These are phyloP conservation scores for Chroicocephalus ridibundus DNA, from an alignment of 2,113 vertebrate genomes.

Conservation along the genomic window DNA sequence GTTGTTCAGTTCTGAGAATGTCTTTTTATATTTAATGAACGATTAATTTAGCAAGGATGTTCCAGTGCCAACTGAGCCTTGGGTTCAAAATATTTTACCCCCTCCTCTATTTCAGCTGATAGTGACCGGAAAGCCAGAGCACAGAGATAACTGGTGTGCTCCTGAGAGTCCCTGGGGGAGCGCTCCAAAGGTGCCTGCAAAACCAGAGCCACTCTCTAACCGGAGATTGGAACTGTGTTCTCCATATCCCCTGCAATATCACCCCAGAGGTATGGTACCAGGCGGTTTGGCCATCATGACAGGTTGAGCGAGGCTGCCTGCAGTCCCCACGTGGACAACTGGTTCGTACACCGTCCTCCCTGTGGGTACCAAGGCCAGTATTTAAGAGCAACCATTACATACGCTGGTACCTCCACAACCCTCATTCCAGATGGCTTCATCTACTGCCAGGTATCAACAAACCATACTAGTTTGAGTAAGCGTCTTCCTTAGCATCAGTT, in stretches of 20 bases:
- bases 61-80: background rate
- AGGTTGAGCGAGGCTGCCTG: background rate
- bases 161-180: background rate
- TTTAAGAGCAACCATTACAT: background rate
- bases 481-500: background rate
- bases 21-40: background rate
- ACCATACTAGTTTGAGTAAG: background rate
- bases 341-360: rapidly evolving
- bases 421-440: background rate
- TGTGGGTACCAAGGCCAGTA: rapidly evolving
- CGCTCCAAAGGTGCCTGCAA: background rate
- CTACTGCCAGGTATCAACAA: background rate
- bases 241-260: background rate
- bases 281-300: rapidly evolving
- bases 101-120: background rate
- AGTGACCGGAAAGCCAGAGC: background rate
- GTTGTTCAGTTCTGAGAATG: background rate
- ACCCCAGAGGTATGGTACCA: rapidly evolving
- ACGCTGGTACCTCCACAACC: rapidly evolving
- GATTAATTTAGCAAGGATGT: background rate
- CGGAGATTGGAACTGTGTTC: background rate
- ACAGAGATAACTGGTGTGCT: background rate
- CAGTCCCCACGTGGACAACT: rapidly evolving
- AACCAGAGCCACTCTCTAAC: background rate
- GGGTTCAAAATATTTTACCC: background rate